Evolutionary conservation across 2,113 vertebrate species (phyloP).

Genomic region (Ifrita kowaldi): DNA sequence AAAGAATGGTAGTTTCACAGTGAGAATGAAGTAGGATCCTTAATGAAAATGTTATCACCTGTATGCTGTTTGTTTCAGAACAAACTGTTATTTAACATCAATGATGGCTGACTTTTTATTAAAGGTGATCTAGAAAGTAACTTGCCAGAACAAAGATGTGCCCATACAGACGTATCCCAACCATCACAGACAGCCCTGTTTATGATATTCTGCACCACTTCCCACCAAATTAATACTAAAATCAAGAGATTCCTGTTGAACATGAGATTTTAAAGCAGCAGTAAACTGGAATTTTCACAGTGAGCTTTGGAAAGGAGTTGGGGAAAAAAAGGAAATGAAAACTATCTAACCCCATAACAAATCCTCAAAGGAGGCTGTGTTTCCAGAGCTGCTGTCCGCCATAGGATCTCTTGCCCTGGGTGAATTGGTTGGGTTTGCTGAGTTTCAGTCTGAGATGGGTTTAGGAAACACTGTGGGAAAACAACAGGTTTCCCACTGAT

Average conservation of each 20-base stretch:
- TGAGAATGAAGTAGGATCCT: not conserved
- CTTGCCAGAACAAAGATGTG: not conserved
- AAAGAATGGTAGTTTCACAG: not conserved
- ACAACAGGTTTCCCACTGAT: not conserved
- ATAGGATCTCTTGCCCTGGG: not conserved
- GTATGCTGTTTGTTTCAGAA: not conserved
- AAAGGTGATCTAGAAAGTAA: not conserved
- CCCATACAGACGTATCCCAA: rapidly evolving
- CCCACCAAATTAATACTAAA: not conserved
- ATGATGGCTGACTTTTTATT: rapidly evolving
- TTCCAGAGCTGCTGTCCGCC: not conserved
- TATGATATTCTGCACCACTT: not conserved
- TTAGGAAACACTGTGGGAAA: not conserved
- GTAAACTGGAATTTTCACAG: not conserved
- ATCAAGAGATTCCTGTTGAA: not conserved
- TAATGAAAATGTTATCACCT: not conserved
- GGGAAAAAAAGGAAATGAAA: not conserved
- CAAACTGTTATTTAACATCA: not conserved
- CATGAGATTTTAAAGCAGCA: not conserved
- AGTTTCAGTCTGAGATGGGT: not conserved
- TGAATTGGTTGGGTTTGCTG: not conserved
- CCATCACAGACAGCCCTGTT: rapidly evolving
- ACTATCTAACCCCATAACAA: not conserved
- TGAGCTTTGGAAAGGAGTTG: not conserved
- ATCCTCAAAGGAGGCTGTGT: not conserved